Base-by-base conservation (phyloP, 2,797 vertebrate genomes). In the Serranus cabrilla region DNA sequence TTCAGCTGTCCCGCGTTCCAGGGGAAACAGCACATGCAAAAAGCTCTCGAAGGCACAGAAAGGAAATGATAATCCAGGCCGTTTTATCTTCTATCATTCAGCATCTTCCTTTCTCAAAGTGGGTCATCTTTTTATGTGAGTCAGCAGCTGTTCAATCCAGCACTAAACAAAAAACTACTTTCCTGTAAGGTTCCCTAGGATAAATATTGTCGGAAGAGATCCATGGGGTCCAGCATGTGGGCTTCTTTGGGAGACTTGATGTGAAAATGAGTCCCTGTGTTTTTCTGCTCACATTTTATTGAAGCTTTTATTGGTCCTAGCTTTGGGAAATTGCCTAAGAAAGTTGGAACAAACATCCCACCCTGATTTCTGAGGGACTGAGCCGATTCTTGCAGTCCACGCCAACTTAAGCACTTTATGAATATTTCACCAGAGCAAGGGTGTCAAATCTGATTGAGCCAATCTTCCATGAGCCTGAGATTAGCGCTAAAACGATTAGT, bases 201-300 rank as follows among this genome's bases (percentile, higher is more conserved):
- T 52, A 71, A 68, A 80, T 43, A 42, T 63, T 50, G 52, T 61
- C 40, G 69, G 71, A 80, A 52, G 54, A 71, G 57, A 55, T 51
- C 73, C 55, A n/a, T 16, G 20, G 74, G 71, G 78, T 74, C 49
- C 1, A 27, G 43, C n/a, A 8, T 14, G 4, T 1, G 51, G 17
- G 43, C 40, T 27, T 62, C 67, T 9, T 6, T 42, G 59, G 51
- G 61, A 79, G 62, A 25, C 27, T n/a, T 25, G 63, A 69, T 64
- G 60, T 54, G 62, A 66, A 64, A 66, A 62, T 0, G 46, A 45
- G 55, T 21, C 61, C 16, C 45, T n/a, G 52, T 23, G 17, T 66
- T 71, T 51, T 13, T 40, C 45, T 54, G 60, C 62, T 56, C 9
- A 57, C 23, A 59, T 45, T 59, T 51, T 39, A 55, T 1, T 45